A percentile compares a stretch with the other conserved stretches of the same genome.
These are phyloP conservation scores for Romanomermis culicivorax DNA, from an alignment of 2,888 invertebrate genomes.

Conservation along the genomic window DNA sequence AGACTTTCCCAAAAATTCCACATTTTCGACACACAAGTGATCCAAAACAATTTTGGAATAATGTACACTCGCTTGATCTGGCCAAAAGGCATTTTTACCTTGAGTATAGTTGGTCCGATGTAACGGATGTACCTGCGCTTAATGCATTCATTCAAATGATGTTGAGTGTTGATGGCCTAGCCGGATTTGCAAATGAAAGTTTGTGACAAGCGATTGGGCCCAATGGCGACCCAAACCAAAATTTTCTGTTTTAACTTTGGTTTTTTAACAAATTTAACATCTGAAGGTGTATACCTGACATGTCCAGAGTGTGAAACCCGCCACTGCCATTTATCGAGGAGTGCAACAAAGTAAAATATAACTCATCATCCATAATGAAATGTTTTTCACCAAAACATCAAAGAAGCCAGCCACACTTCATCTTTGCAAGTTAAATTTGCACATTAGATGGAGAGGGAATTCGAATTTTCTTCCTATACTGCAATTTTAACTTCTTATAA, in stretches of 20 bases:
- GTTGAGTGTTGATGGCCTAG: conserved; percentile 4
- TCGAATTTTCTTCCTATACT: too few species aligned
- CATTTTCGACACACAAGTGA: too few species aligned
- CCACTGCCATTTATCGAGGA: too few species aligned
- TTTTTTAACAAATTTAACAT: background rate
- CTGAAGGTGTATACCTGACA: background rate
- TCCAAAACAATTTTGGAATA: background rate
- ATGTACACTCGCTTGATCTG: background rate
- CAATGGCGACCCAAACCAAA: background rate
- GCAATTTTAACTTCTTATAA: too few species aligned
- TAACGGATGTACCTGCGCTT: conserved; percentile 1
- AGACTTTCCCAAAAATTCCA: too few species aligned
- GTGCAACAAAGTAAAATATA: background rate
- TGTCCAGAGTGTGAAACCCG: background rate
- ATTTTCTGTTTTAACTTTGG: conserved; percentile 3
- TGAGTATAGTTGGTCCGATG: conserved; percentile 3
- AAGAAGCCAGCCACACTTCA: too few species aligned
- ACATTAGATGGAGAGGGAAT: too few species aligned
- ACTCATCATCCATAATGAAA: background rate
- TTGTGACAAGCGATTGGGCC: background rate
- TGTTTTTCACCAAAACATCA: too few species aligned
- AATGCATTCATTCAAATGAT: conserved; percentile 3
- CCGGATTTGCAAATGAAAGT: conserved; percentile 1
- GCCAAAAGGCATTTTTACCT: background rate
- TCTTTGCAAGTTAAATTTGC: too few species aligned